Evolutionary conservation across 1,140 invertebrate species (phyloP).

Genomic region (Macrotrachela quadricornifera): DNA sequence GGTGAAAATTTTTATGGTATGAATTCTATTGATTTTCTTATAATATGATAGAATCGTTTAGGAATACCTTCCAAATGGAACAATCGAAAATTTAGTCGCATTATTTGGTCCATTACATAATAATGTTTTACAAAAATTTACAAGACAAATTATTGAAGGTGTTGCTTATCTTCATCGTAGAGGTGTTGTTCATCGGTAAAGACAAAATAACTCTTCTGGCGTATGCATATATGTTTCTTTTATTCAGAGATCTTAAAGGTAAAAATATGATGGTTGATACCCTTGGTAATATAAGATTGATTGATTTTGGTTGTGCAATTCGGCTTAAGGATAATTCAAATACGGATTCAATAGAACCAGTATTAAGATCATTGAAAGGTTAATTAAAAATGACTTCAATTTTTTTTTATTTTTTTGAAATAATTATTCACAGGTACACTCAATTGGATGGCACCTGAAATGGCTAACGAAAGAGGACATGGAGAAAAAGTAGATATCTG

Average conservation of each 20-base stretch:
- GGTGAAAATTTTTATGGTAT: not conserved
- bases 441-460: constrained; percentile 98
- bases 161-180: constrained; percentile 50
- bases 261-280: constrained; percentile 32
- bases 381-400: no score
- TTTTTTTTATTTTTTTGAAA: constrained; percentile 59
- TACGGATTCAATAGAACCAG: no score
- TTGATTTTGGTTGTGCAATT: constrained; percentile 96
- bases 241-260: constrained; percentile 54
- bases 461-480: constrained; percentile 87
- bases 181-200: constrained; percentile 72
- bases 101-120: not conserved
- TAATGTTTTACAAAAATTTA: not conserved
- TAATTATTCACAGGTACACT: constrained; percentile 67
- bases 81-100: not conserved
- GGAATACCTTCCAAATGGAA: not conserved
- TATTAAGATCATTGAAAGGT: no score
- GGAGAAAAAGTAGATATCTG: constrained; percentile 76
- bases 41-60: no score
- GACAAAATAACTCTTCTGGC: no score
- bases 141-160: not conserved
- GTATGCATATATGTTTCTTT: no score
- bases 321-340: constrained; percentile 38
- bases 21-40: no score
- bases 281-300: constrained; percentile 86